Conservation (phyloP, 2,797 vertebrate species). For the Clamator glandarius region DNA sequence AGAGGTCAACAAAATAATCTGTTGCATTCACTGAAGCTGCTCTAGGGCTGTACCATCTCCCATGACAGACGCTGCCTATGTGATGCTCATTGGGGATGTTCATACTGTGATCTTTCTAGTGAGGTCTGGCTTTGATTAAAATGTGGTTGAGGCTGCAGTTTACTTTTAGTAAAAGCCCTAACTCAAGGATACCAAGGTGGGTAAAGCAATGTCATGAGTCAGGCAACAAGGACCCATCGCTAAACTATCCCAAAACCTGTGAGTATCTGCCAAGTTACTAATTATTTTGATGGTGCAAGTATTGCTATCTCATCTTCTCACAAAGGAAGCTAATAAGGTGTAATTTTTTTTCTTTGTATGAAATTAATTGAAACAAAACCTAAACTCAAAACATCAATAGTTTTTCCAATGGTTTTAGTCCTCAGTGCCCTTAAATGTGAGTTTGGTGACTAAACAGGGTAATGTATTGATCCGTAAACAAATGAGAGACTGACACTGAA, state of each 20-base stretch:
- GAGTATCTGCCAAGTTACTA: neutral
- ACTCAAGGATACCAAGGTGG: neutral
- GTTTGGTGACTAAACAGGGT: neutral
- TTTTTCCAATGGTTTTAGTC: neutral
- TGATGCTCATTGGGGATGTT: fast-evolving
- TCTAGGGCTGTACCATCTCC: neutral
- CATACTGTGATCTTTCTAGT: fast-evolving
- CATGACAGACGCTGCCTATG: neutral
- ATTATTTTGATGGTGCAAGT: neutral
- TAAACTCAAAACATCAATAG: neutral
- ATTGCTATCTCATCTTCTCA: neutral
- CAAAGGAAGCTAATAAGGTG: neutral
- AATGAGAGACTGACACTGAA: neutral
- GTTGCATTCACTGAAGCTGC: neutral
- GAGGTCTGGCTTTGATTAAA: neutral
- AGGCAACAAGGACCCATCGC: fast-evolving
- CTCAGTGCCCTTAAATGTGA: neutral
- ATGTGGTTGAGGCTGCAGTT: neutral
- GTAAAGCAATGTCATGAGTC: neutral
- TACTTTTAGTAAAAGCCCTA: neutral
- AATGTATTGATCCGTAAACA: neutral
- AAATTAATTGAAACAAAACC: neutral
- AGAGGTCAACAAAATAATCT: neutral
- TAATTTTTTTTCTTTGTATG: neutral
- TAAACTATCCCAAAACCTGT: neutral